Evolutionary conservation across 1,140 invertebrate genomes (phyloP), one percentile per base, ranked within the genome.

Genomic region (Leucophenga varia): DNA sequence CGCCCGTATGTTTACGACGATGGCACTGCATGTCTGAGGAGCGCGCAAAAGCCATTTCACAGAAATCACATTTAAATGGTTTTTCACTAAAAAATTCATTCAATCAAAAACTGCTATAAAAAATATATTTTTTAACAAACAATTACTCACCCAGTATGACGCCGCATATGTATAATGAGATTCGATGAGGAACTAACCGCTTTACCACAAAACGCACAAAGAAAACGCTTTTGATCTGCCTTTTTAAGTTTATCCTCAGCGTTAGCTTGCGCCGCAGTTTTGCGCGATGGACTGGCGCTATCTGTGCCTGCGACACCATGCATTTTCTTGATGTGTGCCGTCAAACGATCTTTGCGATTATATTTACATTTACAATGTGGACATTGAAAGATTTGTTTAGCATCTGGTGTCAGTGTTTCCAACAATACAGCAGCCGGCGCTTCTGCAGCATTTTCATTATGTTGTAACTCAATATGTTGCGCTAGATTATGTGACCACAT

Each of bases 151-250:
- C n/a, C 81, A 0, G 80, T 82, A 43, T 82, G 81, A 0, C 80
- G 64, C 1, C 81, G 75, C 78, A 83, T 81, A 47, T 85, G 83
- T 1, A 82, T 80, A 14, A 80, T 80, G 3, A 82, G 67, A 58
- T 82, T 82, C 2, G 80, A 81, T 0, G 80, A 80, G 22, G 80
- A 81, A 10, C 78, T 77, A 50, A 82, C 80, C 9, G 76, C 76
- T 10, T 79, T 74, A 12, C 80, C 81, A 54, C 81, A 82, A 54
- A 81, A 81, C 3, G 79, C 70, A 45, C 81, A 82, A 1, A 81
- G 54, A 18, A 70, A 78, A 61, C 43, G 56, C 9, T 72, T 19
- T 14, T 65, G 1, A 57, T 54, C 30, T 65, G 32, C n/a, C 12
- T 38, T 52, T 28, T 69, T 65, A 41, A 39, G 20, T 12, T 30